Evolutionary conservation across 1,140 invertebrate species (phyloP), one percentile per base, ranked within the genome.

Genomic region (Meloidogyne exigua): DNA sequence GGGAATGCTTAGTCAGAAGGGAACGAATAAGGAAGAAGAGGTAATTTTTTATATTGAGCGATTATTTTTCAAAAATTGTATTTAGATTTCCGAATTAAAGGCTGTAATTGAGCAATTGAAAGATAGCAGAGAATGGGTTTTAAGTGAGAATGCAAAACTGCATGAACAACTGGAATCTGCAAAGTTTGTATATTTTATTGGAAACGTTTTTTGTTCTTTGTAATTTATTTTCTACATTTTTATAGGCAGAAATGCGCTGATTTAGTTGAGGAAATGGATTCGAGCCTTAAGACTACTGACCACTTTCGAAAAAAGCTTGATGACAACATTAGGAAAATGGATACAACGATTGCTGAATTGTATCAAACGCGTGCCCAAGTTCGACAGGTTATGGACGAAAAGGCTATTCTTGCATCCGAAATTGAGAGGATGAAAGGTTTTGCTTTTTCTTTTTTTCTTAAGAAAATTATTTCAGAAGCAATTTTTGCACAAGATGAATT

Each of bases 401-500:
- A 82, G 49, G 49, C 79, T 64, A 68, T 79, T 7, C 70, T 83
- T 11, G 72, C 72, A 7, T 79, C 74, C 62, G 85, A 86, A 68
- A 77, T 86, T 18, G 82, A 85, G n/a, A 42, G 83, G 13, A 65
- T 86, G 25, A 86, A 86, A 69, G 82, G 84, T 86, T 11, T 26
- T 21, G 18, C 57, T 66, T 26, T n/a, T 75, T 44, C 65, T 63
- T 15, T 25, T 81, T 7, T 78, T 5, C 9, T 13, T n/a, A 25
- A 23, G 21, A 69, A 26, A 25, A 10, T 42, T 23, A 21, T 21
- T 83, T 79, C 32, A 84, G 84, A 86, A 57, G 85, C 85, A 11
- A 74, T 86, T 25, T 62, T 80, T 39, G 85, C 85, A 4, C 85
- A 86, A 65, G 85, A 87, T 49, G 80, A 88, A 42, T 79, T 87